phyloP scores from a whole-genome alignment of 2,888 invertebrate species.

The Sinhomidia bicolor region DNA sequence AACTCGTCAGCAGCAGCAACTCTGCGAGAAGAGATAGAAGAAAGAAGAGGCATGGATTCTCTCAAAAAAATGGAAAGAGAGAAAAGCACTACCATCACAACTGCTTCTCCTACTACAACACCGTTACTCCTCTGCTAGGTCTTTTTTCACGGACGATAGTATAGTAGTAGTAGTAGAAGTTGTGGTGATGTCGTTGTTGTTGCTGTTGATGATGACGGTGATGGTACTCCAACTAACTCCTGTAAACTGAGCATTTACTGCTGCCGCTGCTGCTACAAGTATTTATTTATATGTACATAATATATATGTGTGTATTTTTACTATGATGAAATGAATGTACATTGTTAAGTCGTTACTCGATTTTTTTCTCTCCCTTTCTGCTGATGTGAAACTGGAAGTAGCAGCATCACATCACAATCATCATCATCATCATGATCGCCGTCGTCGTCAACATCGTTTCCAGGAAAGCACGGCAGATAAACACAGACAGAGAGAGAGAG shows the following conservation, averaged over 20 bases:
- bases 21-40: slow-evolving; percentile 24
- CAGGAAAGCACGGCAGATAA: slow-evolving; percentile 23
- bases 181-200: not conserved
- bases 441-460: slow-evolving; percentile 16
- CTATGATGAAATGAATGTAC: not conserved
- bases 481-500: not conserved
- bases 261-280: no score
- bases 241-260: slow-evolving; percentile 31
- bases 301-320: no score
- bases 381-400: slow-evolving; percentile 51
- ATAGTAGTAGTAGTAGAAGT: no score
- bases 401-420: slow-evolving; percentile 39
- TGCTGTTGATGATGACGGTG: not conserved
- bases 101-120: not conserved
- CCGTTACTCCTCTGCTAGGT: not conserved
- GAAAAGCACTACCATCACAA: not conserved
- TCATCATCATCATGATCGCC: slow-evolving; percentile 41
- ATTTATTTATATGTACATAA: no score
- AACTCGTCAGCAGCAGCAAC: slow-evolving; percentile 51
- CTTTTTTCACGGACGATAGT: not conserved
- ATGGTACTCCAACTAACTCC: slow-evolving; percentile 21
- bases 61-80: slow-evolving; percentile 3
- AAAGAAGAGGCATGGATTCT: slow-evolving; percentile 49
- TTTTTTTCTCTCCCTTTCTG: slow-evolving; percentile 25
- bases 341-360: slow-evolving; percentile 29